These are phyloP conservation scores for Ambastaia sidthimunki DNA, from an alignment of 2,797 vertebrate species.

Conservation along the genomic window DNA sequence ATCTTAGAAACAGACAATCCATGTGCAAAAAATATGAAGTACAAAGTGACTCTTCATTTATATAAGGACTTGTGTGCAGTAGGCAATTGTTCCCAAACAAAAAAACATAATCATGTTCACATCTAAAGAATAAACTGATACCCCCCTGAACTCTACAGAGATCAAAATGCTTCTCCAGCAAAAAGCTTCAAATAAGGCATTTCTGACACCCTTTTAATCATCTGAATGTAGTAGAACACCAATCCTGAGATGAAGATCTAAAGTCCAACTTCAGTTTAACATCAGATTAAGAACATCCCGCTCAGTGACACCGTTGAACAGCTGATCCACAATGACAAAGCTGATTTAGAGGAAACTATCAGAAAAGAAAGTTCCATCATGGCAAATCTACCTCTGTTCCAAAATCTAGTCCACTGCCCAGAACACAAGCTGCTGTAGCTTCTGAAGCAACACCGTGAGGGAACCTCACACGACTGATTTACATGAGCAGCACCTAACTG, in stretches of 20 bases:
- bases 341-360: not conserved
- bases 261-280: not conserved
- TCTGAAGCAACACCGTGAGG: not conserved
- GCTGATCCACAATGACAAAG: not conserved
- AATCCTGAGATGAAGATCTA: conserved; percentile 34
- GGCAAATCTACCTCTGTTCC: not conserved
- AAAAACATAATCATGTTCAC: not conserved
- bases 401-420: not conserved
- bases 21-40: too few relatives aligned
- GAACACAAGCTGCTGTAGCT: not conserved
- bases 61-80: not conserved
- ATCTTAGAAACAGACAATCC: too few relatives aligned
- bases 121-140: not conserved
- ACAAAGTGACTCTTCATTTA: not conserved
- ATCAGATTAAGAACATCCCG: conserved; percentile 63
- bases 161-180: conserved; percentile 40
- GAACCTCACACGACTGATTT: not conserved
- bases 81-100: not conserved
- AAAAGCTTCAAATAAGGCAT: conserved; percentile 45
- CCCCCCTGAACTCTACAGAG: conserved; percentile 25
- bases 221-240: conserved; percentile 26
- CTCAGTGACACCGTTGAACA: conserved; percentile 9
- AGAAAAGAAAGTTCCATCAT: not conserved
- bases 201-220: conserved; percentile 32
- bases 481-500: not conserved